phyloP scores from a whole-genome alignment of 2,888 invertebrate genomes.

The Hemistola chrysoprasaria region DNA sequence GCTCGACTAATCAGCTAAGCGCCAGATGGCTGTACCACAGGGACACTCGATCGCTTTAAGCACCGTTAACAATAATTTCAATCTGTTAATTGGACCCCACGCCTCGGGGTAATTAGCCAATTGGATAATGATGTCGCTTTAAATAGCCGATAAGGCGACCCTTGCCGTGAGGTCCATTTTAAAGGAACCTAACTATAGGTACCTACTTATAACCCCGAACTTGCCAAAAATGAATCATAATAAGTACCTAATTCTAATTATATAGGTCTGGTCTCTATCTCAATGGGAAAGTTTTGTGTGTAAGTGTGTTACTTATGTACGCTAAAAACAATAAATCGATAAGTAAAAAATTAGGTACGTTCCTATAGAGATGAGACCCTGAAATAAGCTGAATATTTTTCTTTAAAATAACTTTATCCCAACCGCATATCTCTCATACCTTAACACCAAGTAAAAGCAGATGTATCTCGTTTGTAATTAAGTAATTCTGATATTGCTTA shows the following conservation, averaged over 20 bases:
- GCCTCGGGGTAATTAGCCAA: slow-evolving; percentile 61
- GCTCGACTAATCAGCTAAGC: slow-evolving; percentile 61
- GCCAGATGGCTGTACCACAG: slow-evolving; percentile 67
- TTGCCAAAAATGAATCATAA: no score
- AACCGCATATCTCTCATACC: slow-evolving; percentile 8
- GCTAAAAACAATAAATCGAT: no score
- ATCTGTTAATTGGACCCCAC: slow-evolving; percentile 63
- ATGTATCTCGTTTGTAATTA: slow-evolving; percentile 40
- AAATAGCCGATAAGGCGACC: slow-evolving; percentile 27
- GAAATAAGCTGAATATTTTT: no score
- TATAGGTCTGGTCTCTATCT: no score
- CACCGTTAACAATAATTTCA: slow-evolving; percentile 68
- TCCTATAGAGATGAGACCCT: no score
- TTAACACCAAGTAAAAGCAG: slow-evolving; percentile 9
- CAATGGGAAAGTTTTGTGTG: no score
- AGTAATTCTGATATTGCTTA: slow-evolving; percentile 47
- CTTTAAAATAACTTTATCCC: background rate
- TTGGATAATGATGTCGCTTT: slow-evolving; percentile 54
- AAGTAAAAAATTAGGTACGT: no score
- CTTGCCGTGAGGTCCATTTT: slow-evolving; percentile 11
- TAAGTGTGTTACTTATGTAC: no score
- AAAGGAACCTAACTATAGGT: no score
- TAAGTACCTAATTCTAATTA: no score
- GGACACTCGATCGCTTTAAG: slow-evolving; percentile 38
- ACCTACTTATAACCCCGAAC: no score